phyloP scores from a whole-genome alignment of 30 jellyfish, hydroid and myxozoan species.

The Rhopilema esculentum region DNA sequence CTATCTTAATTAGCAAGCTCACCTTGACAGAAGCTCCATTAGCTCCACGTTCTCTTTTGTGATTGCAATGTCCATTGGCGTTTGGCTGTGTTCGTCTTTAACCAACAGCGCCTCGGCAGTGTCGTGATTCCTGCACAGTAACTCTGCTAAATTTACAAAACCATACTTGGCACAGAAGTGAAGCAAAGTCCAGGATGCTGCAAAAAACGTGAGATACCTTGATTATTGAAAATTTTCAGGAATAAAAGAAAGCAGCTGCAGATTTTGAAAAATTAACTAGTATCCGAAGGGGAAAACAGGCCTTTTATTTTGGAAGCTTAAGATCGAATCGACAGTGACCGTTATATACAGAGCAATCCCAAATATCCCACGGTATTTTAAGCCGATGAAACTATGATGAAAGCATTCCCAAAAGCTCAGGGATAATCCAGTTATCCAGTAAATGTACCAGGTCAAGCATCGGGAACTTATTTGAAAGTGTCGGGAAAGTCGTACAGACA shows the following conservation, averaged over 20 bases:
- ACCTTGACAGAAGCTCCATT: slow-evolving; percentile 91
- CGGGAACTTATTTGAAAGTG: not conserved
- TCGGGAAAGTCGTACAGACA: no score
- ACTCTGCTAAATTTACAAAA: slow-evolving; percentile 74
- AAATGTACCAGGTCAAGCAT: not conserved
- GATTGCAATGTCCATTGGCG: slow-evolving; percentile 82
- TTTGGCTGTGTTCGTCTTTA: slow-evolving; percentile 64
- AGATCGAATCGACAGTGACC: not conserved
- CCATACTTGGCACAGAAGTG: slow-evolving; percentile 93
- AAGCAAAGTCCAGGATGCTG: slow-evolving; percentile 84
- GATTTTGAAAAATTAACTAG: not conserved
- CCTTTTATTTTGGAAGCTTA: not conserved
- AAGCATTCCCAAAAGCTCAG: not conserved
- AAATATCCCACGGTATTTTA: not conserved
- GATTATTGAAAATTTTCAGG: no score
- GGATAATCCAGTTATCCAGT: not conserved
- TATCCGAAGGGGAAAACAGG: not conserved
- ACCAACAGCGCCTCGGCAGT: slow-evolving; percentile 72
- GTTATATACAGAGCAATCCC: not conserved
- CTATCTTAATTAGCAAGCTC: not conserved
- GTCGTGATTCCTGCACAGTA: slow-evolving; percentile 61
- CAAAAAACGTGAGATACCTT: not conserved
- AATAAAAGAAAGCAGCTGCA: not conserved
- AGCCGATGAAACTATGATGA: not conserved
- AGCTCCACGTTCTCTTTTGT: slow-evolving; percentile 52